These are phyloP conservation scores for Cryptus armator DNA, from an alignment of 2,888 invertebrate genomes.

Conservation along the genomic window DNA sequence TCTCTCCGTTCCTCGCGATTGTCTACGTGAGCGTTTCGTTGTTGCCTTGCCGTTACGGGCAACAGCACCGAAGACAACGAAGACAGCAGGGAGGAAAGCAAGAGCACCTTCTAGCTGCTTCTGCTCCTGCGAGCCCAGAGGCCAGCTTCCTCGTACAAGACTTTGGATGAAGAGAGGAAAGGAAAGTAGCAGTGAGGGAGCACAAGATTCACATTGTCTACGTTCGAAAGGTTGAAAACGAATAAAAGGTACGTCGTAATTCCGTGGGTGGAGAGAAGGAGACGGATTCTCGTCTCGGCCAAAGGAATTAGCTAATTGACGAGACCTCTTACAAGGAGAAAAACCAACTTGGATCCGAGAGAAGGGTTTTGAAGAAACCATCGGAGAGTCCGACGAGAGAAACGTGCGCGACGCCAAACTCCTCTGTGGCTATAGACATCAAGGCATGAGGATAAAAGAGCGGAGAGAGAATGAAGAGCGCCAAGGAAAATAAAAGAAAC, in stretches of 20 bases:
- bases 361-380: conserved; percentile 60
- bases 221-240: conserved; percentile 68
- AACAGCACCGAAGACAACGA: conserved; percentile 42
- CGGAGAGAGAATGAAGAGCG: conserved; percentile 64
- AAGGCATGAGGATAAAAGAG: conserved; percentile 41
- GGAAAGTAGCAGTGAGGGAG: conserved; percentile 17
- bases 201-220: conserved; percentile 64
- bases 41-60: conserved; percentile 49
- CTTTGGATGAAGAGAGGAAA: conserved; percentile 28
- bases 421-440: conserved; percentile 42
- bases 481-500: conserved; percentile 72
- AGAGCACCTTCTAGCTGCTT: conserved; percentile 12
- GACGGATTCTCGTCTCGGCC: conserved; percentile 64
- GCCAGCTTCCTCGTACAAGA: conserved; percentile 27
- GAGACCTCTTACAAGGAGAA: conserved; percentile 71
- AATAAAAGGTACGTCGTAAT: conserved; percentile 74
- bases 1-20: conserved; percentile 49
- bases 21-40: conserved; percentile 63
- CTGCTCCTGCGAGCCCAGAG: conserved; percentile 52
- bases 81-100: conserved; percentile 53
- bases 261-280: conserved; percentile 36
- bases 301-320: conserved; percentile 82
- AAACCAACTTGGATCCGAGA: conserved; percentile 37
- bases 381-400: conserved; percentile 56
- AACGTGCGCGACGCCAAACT: conserved; percentile 57